Base-by-base conservation (phyloP, 2,888 invertebrate species). In the Meandrusa payeni region DNA sequence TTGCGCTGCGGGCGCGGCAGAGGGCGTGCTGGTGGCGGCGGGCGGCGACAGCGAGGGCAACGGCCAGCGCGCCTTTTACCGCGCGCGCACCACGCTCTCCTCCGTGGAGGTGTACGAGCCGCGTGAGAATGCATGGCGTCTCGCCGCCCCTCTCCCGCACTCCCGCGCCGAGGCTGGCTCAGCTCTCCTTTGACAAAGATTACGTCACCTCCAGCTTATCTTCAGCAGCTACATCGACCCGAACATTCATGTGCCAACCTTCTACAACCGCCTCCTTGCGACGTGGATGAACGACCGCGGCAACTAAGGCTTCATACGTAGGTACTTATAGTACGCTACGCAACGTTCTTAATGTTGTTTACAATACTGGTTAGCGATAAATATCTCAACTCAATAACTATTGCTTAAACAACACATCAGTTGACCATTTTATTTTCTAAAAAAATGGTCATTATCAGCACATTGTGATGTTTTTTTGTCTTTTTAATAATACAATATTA, bases 91-190 rank as follows among this genome's bases (percentile, higher is more conserved):
- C 56, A 94, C 96, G 26, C 92, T 97, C 51, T 91, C 94, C 54
- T 91, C 93, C 37, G 95, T 95, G 6, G 96, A 97, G 79, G 90
- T 94, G 56, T 97, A 94, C 81, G 94, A 96, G 81, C 96, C 96
- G 5, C 81, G 91, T 41, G 90, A 89, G 17, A 92, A 93, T 76
- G 80, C 85, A 37, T 97, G 97, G 97, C 90, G 91, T 52, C 89
- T 93, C 59, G 93, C 94, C 54, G 93, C 94, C 29, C 90, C 93
- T 49, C 89, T 97, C 68, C 95, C 95, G 12, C 93, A 94, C 66
- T 93, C 94, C 57, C 91, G 97, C 51, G 94, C 95, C 39, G 96
- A 96, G 80, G 95, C 96, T 28, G 95, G 95, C 47, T 95, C 95
- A 49, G 94, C 95, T 43, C 93, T 95, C 65, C 92, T 92, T 69